Evolutionary conservation across 2,888 invertebrate genomes (phyloP).

Genomic region (Andrena chrysosceles): DNA sequence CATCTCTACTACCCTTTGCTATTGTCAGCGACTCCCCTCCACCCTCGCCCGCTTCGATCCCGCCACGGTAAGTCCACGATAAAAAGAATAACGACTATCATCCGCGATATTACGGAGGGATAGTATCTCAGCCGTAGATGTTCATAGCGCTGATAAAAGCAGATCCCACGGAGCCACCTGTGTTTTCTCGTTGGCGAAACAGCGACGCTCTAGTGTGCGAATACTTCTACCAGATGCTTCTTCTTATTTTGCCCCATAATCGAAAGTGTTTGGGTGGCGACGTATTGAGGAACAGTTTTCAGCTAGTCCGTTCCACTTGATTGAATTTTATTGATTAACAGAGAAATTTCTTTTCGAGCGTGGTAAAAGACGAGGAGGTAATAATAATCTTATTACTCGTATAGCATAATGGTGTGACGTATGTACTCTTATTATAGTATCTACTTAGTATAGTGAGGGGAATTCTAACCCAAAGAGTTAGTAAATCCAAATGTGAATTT

Average conservation of each 20-base stretch:
- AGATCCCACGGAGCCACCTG: constrained; percentile 36
- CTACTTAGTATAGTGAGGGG: too few species aligned
- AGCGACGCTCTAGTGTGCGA: constrained; percentile 25
- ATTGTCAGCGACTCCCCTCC: constrained; percentile 43
- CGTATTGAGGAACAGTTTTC: neutral
- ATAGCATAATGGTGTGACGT: too few species aligned
- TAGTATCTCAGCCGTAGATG: constrained; percentile 58
- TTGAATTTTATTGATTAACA: neutral
- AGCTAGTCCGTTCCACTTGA: neutral
- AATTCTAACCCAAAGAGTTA: too few species aligned
- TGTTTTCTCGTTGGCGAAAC: constrained; percentile 36
- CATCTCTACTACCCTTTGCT: constrained; percentile 25
- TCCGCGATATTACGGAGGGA: constrained; percentile 63
- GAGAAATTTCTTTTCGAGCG: neutral
- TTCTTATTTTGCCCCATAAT: constrained; percentile 3
- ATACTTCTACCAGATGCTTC: constrained; percentile 24
- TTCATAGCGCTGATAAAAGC: constrained; percentile 63
- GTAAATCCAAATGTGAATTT: too few species aligned
- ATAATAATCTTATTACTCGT: too few species aligned
- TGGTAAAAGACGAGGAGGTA: too few species aligned
- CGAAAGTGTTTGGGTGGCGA: constrained; percentile 3
- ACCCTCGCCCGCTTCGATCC: constrained; percentile 44
- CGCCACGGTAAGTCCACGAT: constrained; percentile 51
- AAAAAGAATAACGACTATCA: constrained; percentile 67
- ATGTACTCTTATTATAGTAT: too few species aligned